Evolutionary conservation across 64 coral and sea anemone genomes (phyloP), one percentile per base, ranked within the genome.

Genomic region (Dendrophyllia cribrosa): DNA sequence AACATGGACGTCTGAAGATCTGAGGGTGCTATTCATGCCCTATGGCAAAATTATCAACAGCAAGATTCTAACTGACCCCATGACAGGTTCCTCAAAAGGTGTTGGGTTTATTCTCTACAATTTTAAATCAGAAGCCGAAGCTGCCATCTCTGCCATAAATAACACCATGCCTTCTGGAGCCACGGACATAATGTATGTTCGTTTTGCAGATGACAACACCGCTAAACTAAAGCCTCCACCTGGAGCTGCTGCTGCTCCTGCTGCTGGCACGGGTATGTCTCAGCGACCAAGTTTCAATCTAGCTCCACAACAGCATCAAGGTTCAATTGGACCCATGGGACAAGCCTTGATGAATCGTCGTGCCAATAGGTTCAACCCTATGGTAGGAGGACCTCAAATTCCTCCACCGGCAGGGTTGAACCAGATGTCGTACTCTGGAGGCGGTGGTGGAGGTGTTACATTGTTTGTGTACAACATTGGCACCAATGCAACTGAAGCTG

Each of bases 391-490:
- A 24, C 52, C 52, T 14, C 95, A 87, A 21, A 72, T 88, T n/a
- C 72, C 72, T 63, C 70, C 76, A 17, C 62, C 87, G 6, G 69
- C 79, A 4, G 75, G 87, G 8, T 88, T 88, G 25, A 73, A 26
- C 51, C 62, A 76, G 9, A 68, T 82, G 50, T 19, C 83, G 3
- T 61, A 85, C 58, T 77, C 51, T 55, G 74, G 65, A 34, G 87
- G 23, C 2, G 58, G 14, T 19, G 59, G 56, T 53, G 76, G 21
- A 51, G 95, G 95, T 3, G 77, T 80, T 24, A 91, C 74, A 2
- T 26, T 96, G 51, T 96, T 92, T 88, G 95, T 96, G 19, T 96
- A 96, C 22, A 96, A 96, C 23, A 85, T 97, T 51, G 95, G 95
- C 0, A 51, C 70, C 4, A 76, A 90, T 4, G 86, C 95, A 51